phyloP scores from a whole-genome alignment of 2,797 vertebrate species.

The Chaetophractus vellerosus region DNA sequence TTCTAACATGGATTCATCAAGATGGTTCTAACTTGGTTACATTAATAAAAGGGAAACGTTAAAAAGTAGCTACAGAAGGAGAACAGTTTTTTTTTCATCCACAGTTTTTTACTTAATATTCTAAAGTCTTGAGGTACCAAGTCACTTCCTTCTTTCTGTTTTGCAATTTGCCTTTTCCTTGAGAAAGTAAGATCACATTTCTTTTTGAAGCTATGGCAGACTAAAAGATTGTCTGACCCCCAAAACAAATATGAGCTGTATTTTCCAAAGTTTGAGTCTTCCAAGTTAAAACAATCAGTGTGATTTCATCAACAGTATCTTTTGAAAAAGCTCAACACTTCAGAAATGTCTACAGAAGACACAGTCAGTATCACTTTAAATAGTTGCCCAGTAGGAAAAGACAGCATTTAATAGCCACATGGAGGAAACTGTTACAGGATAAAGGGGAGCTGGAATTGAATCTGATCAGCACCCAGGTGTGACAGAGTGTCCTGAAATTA shows the following conservation, averaged over 20 bases:
- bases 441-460: background rate
- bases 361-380: slow-evolving; percentile 54
- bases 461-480: slow-evolving; percentile 37
- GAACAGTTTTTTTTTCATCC: background rate
- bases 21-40: background rate
- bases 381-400: slow-evolving; percentile 3
- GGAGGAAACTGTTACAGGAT: slow-evolving; percentile 15
- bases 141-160: background rate
- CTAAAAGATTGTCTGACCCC: slow-evolving; percentile 1
- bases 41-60: background rate
- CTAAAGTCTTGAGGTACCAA: background rate
- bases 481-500: slow-evolving; percentile 30
- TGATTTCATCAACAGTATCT: slow-evolving; percentile 8
- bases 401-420: slow-evolving; percentile 38
- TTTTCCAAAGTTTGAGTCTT: slow-evolving; percentile 44
- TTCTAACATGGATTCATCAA: background rate
- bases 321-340: slow-evolving; percentile 30
- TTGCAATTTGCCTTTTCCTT: background rate
- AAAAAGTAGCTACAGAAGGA: background rate
- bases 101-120: background rate
- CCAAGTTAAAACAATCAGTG: slow-evolving; percentile 14
- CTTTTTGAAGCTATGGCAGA: background rate
- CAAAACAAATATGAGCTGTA: background rate
- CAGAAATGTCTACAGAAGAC: slow-evolving; percentile 45
- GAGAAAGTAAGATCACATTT: background rate